phyloP scores from a whole-genome alignment of 2,113 vertebrate species.

The Pontoporia blainvillei region DNA sequence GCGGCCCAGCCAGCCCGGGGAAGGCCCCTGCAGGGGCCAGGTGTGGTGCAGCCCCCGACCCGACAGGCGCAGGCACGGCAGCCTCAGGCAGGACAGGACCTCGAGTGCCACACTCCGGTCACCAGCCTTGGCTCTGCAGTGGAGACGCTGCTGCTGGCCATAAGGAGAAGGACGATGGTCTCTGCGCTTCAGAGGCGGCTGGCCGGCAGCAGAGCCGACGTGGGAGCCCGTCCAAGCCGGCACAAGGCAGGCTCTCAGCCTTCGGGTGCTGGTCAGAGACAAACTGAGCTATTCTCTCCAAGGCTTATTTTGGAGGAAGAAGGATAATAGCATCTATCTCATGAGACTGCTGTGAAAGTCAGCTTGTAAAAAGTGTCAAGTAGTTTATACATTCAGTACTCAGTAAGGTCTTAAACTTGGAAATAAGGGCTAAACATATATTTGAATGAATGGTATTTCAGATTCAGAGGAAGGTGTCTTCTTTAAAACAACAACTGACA shows the following conservation, averaged over 20 bases:
- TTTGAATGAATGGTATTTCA: neutral
- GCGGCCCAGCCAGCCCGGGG: no score
- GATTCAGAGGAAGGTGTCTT: neutral
- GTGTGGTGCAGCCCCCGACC: neutral
- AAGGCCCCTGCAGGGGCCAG: no score
- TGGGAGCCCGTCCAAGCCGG: no score
- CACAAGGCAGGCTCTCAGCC: neutral
- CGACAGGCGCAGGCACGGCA: no score
- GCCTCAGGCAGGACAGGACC: no score
- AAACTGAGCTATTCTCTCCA: neutral
- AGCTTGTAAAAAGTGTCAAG: neutral
- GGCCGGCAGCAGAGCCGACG: no score
- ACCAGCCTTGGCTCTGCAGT: fast-evolving
- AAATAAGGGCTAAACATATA: neutral
- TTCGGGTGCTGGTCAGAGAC: neutral
- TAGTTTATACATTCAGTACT: neutral
- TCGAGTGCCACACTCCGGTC: fast-evolving
- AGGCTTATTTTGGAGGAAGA: neutral
- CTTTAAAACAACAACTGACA: neutral
- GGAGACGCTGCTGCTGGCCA: neutral
- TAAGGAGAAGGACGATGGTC: neutral
- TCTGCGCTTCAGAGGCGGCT: no score
- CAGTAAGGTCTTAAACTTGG: neutral
- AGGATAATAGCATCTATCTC: neutral
- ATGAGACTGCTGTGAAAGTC: neutral